phyloP scores from a whole-genome alignment of 2,797 vertebrate genomes.

The Petrocephalus sullivani region DNA sequence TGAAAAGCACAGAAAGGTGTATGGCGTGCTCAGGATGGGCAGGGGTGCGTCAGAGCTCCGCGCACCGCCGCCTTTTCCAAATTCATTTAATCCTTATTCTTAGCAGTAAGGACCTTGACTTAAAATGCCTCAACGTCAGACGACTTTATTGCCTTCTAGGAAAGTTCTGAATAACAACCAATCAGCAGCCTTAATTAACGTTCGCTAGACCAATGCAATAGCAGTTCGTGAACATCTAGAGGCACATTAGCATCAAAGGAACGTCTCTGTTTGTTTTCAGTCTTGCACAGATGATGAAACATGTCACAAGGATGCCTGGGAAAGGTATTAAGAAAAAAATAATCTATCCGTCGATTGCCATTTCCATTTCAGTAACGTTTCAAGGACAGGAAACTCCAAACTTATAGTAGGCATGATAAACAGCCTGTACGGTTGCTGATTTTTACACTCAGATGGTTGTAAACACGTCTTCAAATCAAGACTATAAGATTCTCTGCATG shows the following conservation, averaged over 20 bases:
- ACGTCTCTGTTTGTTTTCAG: background rate
- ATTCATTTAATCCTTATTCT: background rate
- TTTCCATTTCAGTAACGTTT: background rate
- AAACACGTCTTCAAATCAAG: background rate
- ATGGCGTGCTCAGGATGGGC: background rate
- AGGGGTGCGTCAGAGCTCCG: background rate
- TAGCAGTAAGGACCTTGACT: background rate
- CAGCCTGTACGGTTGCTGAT: background rate
- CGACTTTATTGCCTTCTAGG: background rate
- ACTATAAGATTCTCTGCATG: slow-evolving; percentile 5
- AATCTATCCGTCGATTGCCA: background rate
- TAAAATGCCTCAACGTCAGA: background rate
- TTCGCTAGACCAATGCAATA: background rate
- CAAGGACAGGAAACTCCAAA: slow-evolving; percentile 3
- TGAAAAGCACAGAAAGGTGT: background rate
- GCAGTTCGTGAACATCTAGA: background rate
- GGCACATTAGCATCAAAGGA: background rate
- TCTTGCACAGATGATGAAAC: background rate
- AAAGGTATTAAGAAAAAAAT: background rate
- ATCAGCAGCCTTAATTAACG: background rate
- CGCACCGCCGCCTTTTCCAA: background rate
- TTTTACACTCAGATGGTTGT: background rate
- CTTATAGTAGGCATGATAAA: background rate
- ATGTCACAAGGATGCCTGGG: background rate
- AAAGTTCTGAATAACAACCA: background rate